phyloP scores from a whole-genome alignment of 2,888 invertebrate species.

The Sphaerophoria taeniata region DNA sequence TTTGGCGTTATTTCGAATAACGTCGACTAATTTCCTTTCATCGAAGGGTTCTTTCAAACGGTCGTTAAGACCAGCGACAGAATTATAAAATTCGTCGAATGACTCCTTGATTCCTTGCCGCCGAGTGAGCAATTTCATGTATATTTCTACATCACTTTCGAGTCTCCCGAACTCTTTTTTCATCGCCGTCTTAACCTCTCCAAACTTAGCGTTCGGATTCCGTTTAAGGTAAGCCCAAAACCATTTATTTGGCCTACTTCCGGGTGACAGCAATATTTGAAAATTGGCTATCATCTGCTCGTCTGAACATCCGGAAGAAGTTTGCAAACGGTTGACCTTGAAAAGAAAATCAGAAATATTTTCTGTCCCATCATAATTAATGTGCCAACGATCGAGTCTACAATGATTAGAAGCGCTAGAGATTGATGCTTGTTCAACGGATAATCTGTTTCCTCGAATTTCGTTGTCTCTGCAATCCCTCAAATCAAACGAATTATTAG shows the following conservation, averaged over 20 bases:
- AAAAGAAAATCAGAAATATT: slow-evolving; percentile 1
- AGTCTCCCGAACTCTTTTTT: too few relatives aligned
- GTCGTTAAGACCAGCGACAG: not conserved
- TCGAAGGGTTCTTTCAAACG: slow-evolving; percentile 5
- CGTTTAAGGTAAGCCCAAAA: not conserved
- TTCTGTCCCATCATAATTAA: not conserved
- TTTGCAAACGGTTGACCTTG: not conserved
- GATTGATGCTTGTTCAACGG: too few relatives aligned
- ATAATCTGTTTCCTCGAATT: too few relatives aligned
- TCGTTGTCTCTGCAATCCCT: too few relatives aligned
- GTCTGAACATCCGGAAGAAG: not conserved
- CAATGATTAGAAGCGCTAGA: not conserved
- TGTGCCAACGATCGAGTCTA: not conserved
- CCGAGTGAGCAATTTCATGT: not conserved
- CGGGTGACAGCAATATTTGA: not conserved
- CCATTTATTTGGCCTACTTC: not conserved
- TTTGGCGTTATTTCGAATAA: not conserved
- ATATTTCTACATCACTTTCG: too few relatives aligned
- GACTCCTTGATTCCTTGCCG: not conserved
- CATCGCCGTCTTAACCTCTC: not conserved
- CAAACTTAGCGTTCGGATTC: not conserved
- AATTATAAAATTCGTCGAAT: not conserved
- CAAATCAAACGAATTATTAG: too few relatives aligned
- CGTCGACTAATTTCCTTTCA: not conserved
- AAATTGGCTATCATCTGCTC: not conserved